Percentiles rank a stretch among this genome's conserved stretches.
These are phyloP conservation scores for Macaria notata DNA, from an alignment of 2,888 invertebrate genomes.

Conservation along the genomic window DNA sequence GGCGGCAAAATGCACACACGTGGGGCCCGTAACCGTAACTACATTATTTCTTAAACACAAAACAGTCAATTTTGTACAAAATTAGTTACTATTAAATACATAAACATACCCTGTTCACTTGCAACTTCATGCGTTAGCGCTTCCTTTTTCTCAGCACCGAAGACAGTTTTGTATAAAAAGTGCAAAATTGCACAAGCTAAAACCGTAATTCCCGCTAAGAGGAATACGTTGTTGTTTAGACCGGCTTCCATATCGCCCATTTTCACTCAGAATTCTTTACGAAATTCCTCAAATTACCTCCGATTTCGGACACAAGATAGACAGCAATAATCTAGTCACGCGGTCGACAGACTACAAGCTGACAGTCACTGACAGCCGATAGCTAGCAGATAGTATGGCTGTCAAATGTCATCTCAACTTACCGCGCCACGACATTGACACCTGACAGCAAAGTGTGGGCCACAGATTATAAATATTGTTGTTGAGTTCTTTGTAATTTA, in stretches of 20 bases:
- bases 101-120: constrained; percentile 63
- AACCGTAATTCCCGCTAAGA: constrained; percentile 56
- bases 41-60: not conserved
- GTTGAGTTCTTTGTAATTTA: too few species aligned
- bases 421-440: too few species aligned
- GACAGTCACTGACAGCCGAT: constrained; percentile 41
- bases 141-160: constrained; percentile 64
- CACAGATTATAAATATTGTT: too few species aligned
- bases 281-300: constrained; percentile 38
- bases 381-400: not conserved
- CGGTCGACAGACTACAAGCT: constrained; percentile 55
- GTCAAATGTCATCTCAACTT: not conserved
- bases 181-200: constrained; percentile 63
- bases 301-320: constrained; percentile 44
- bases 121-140: constrained; percentile 59
- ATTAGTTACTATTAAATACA: constrained; percentile 7
- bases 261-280: constrained; percentile 68
- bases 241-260: constrained; percentile 70
- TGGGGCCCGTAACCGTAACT: constrained; percentile 13
- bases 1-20: constrained; percentile 28
- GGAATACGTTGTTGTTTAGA: constrained; percentile 54
- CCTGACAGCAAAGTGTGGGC: too few species aligned
- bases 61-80: constrained; percentile 4
- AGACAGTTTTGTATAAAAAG: constrained; percentile 64
- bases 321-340: constrained; percentile 63